phyloP scores from a whole-genome alignment of 2,797 vertebrate genomes.

The Gastrophryne carolinensis region DNA sequence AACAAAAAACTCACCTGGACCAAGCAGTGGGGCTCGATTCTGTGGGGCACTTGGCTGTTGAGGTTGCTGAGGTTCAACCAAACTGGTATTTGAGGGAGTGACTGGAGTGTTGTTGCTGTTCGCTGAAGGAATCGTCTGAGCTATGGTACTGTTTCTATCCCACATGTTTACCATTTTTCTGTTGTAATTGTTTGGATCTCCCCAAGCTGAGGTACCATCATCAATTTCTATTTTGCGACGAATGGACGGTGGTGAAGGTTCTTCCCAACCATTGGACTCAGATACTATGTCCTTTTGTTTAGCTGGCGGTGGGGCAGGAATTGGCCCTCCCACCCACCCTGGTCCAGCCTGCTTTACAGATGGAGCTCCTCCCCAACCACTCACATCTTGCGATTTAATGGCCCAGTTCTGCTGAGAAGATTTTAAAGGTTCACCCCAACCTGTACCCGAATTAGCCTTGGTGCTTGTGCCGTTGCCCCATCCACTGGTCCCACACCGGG shows the following conservation, averaged over 20 bases:
- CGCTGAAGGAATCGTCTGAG: slow-evolving; percentile 77
- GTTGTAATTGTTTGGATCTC: slow-evolving; percentile 85
- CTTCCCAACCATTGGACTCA: slow-evolving; percentile 94
- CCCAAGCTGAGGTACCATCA: slow-evolving; percentile 97
- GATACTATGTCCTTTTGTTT: slow-evolving; percentile 72
- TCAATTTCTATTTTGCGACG: slow-evolving; percentile 98
- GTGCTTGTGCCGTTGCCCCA: slow-evolving; percentile 77
- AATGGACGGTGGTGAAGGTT: slow-evolving; percentile 93
- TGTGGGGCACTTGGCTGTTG: slow-evolving; percentile 82
- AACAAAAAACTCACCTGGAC: slow-evolving; percentile 80
- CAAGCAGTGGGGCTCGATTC: slow-evolving; percentile 81
- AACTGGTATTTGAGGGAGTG: slow-evolving; percentile 67
- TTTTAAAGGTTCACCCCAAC: slow-evolving; percentile 78
- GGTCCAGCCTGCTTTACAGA: slow-evolving; percentile 86
- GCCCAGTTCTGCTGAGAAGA: slow-evolving; percentile 85
- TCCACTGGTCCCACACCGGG: slow-evolving; percentile 70
- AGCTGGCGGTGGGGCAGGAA: slow-evolving; percentile 67
- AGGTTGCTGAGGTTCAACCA: slow-evolving; percentile 74
- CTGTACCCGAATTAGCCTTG: slow-evolving; percentile 76
- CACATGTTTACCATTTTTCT: slow-evolving; percentile 93
- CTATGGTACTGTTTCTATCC: slow-evolving; percentile 89
- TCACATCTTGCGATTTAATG: slow-evolving; percentile 84
- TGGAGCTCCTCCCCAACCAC: slow-evolving; percentile 85
- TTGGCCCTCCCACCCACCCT: slow-evolving; percentile 75
- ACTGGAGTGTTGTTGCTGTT: slow-evolving; percentile 71